Base-by-base conservation (phyloP, 2,797 vertebrate genomes). In the Myotis planiceps region DNA sequence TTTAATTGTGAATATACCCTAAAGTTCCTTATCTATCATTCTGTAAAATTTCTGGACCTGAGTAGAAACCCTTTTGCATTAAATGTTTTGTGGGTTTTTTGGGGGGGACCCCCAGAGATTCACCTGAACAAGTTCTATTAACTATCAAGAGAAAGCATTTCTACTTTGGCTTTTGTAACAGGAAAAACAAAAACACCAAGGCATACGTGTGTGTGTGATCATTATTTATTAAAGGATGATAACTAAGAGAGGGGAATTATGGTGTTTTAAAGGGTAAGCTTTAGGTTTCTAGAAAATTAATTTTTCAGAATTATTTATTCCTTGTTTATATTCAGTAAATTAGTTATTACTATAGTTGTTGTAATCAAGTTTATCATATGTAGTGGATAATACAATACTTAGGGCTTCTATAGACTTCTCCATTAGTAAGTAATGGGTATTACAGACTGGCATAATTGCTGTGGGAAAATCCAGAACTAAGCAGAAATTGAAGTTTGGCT, bases 241-340 rank as follows among this genome's bases (percentile, higher is more conserved):
- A 75, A 45, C 18, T 51, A 51, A 74, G 39, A 47, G 25, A 68
- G 9, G 16, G 49, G 58, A 80, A 42, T 68, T 66, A 34, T 21
- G 51, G 15, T 90, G 10, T 69, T 81, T 90, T 81, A 81, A 49
- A 81, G 16, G n/a, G 18, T 71, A 37, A 18, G 51, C n/a, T 71
- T 80, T 58, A 90, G 39, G 32, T 90, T 71, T 72, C 78, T 72
- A 90, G 51, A 81, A 90, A 60, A 81, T 68, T 55, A 42, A 55
- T 45, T 71, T 90, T 58, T 58, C 6, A 1, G 25, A 80, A 90
- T 39, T 25, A 47, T 74, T 51, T 75, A 53, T 83, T 39, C 68
- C 27, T 72, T 74, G 9, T 15, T 19, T 80, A 55, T 45, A 78
- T 45, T 13, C 49, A 71, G 0, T 72, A 60, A 49, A 60, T 37